Conservation (phyloP, 1,140 invertebrate genomes). For the Augochlora pura region DNA sequence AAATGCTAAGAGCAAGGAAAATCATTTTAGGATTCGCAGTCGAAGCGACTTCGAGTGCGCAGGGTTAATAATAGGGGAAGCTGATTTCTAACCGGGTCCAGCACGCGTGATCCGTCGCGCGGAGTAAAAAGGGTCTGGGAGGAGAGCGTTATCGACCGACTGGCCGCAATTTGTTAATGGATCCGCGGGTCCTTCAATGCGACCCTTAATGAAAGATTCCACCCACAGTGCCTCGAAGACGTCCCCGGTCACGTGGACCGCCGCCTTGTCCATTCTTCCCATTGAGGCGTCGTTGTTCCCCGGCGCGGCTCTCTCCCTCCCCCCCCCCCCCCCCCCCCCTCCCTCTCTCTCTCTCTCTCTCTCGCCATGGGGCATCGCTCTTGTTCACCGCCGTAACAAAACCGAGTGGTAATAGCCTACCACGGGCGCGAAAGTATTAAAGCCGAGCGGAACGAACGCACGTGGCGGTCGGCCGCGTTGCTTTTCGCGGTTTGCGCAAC, state of each 20-base stretch:
- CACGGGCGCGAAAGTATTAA: slow-evolving; percentile 25
- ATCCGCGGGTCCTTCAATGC: background rate
- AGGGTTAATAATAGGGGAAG: no score
- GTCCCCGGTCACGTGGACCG: background rate
- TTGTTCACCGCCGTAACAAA: background rate
- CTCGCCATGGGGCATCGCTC: background rate
- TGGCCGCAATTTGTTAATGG: slow-evolving; percentile 5
- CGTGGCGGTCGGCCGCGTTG: slow-evolving; percentile 11
- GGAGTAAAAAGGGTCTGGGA: no score
- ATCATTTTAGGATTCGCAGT: no score
- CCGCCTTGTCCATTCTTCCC: slow-evolving; percentile 8
- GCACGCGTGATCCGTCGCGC: no score
- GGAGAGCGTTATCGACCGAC: no score
- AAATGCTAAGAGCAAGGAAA: no score
- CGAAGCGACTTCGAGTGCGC: no score
- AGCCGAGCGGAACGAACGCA: background rate
- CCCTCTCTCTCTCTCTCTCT: no score
- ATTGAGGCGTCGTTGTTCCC: slow-evolving; percentile 3
- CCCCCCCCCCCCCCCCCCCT: no score
- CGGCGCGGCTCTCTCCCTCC: no score
- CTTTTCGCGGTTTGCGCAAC: slow-evolving; percentile 58
- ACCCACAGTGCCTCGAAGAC: background rate
- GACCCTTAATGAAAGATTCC: slow-evolving; percentile 3
- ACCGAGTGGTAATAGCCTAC: background rate
- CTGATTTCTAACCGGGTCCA: no score